Evolutionary conservation across 92 coral and sea anemone genomes (phyloP), one percentile per base, ranked within the genome.

Genomic region (Zoanthus sociatus): DNA sequence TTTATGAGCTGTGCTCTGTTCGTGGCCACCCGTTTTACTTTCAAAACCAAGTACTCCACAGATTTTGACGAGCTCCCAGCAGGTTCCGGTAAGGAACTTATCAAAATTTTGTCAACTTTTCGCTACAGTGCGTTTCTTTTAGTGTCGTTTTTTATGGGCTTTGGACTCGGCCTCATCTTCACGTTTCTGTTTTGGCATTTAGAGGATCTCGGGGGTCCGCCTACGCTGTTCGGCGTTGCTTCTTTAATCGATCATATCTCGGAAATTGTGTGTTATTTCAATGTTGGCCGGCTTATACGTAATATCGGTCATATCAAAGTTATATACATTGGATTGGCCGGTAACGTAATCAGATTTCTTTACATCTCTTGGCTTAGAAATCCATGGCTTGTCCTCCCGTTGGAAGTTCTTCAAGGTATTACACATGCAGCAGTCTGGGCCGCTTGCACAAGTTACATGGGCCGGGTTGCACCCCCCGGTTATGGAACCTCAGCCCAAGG

Each of bases 361-460:
- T 97, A 94, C 87, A 97, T 97, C 48, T 93, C 99, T 1, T 94
- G 95, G 90, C 90, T 97, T 16, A 50, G 78, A 86, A 97, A 95
- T 78, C 99, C 99, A 6, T 97, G 99, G 99, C 90, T 92, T 12
- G 99, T 97, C 5, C 91, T 97, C 32, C 99, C 99, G 14, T 91
- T 97, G 15, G 99, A 97, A 76, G 86, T 97, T 63, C 92, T 97
- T 17, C 99, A 97, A 91, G 99, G 99, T 47, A 86, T 97, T 47
- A 97, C 99, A 17, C 98, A 97, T 82, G 99, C 99, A 16, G 99
- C 99, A 7, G 99, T 97, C 2, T 97, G 99, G 99, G 98, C 99
- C 18, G 93, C 99, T 20, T 97, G 99, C 76, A 97, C 99, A 4
- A 97, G 99, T 87, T 97, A 97, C 88, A 94, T 97, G 89, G 99